These are phyloP conservation scores for Hoplodrina blanda DNA, from an alignment of 2,888 invertebrate species.

Conservation along the genomic window DNA sequence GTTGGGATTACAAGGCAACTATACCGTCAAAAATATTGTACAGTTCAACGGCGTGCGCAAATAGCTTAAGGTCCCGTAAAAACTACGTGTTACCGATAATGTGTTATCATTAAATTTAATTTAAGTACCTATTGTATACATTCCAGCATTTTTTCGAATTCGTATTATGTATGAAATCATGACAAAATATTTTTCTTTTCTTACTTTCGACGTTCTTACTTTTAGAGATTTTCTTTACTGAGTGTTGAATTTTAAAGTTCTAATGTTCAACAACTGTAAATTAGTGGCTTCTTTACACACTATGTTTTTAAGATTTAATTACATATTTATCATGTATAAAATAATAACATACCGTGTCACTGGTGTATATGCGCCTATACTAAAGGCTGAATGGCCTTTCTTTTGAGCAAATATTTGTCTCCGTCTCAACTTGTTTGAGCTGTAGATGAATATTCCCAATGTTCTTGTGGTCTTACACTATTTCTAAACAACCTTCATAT, in stretches of 20 bases:
- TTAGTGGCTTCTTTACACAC: neutral
- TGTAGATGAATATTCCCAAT: neutral
- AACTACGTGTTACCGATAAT: conserved; percentile 15
- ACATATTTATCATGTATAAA: too few relatives aligned
- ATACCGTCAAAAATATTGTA: neutral
- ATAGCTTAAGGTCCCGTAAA: neutral
- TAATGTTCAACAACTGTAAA: neutral
- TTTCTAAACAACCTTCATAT: too few relatives aligned
- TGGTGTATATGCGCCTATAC: neutral
- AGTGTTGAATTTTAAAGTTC: neutral
- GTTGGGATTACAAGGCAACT: neutral
- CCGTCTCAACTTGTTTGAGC: neutral
- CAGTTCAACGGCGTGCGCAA: neutral
- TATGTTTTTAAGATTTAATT: too few relatives aligned
- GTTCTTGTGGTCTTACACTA: neutral
- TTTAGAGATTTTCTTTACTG: neutral
- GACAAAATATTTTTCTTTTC: neutral
- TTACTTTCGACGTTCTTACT: too few relatives aligned
- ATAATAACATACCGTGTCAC: neutral
- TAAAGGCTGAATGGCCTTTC: neutral
- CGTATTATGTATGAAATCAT: neutral
- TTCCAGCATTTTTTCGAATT: conserved; percentile 17
- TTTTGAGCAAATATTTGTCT: neutral
- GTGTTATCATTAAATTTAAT: conserved; percentile 4
- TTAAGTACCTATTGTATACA: conserved; percentile 22